phyloP scores from a whole-genome alignment of 2,888 invertebrate species.

The Patella ulyssiponensis region DNA sequence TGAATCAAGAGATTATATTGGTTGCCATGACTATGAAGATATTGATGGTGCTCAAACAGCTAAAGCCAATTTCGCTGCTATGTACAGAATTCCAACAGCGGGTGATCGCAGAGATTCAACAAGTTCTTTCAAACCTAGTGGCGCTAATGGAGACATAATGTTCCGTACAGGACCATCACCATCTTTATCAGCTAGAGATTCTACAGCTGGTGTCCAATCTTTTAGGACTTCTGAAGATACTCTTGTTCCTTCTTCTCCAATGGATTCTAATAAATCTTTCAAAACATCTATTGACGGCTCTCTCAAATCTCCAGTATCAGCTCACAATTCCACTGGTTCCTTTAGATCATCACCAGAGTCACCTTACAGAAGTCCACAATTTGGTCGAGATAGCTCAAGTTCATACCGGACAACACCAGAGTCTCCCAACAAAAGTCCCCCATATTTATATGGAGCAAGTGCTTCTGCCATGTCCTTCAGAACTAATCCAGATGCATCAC shows the following conservation, averaged over 20 bases:
- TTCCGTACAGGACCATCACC: conserved; percentile 37
- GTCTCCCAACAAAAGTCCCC: conserved; percentile 25
- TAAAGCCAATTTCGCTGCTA: conserved; percentile 40
- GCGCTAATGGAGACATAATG: conserved; percentile 38
- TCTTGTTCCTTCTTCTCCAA: conserved; percentile 40
- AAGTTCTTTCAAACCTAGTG: conserved; percentile 41
- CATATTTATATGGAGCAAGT: conserved; percentile 22
- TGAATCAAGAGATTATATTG: conserved; percentile 48
- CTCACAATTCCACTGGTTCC: conserved; percentile 31
- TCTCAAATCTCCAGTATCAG: conserved; percentile 36
- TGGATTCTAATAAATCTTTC: conserved; percentile 40
- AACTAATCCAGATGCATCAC: conserved; percentile 27
- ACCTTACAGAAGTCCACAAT: conserved; percentile 35
- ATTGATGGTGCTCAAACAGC: conserved; percentile 43
- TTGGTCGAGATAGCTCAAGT: conserved; percentile 34
- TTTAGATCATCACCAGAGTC: conserved; percentile 42
- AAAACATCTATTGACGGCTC: conserved; percentile 33
- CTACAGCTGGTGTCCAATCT: conserved; percentile 34
- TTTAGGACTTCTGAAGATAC: conserved; percentile 40
- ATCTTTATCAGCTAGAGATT: conserved; percentile 20
- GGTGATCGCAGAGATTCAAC: conserved; percentile 37
- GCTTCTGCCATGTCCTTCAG: conserved; percentile 11
- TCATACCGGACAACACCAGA: conserved; percentile 32
- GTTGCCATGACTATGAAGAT: conserved; percentile 60
- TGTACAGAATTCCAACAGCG: conserved; percentile 35